Evolutionary conservation across 2,888 invertebrate genomes (phyloP), one percentile per base, ranked within the genome.

Genomic region (Helobdella robusta): DNA sequence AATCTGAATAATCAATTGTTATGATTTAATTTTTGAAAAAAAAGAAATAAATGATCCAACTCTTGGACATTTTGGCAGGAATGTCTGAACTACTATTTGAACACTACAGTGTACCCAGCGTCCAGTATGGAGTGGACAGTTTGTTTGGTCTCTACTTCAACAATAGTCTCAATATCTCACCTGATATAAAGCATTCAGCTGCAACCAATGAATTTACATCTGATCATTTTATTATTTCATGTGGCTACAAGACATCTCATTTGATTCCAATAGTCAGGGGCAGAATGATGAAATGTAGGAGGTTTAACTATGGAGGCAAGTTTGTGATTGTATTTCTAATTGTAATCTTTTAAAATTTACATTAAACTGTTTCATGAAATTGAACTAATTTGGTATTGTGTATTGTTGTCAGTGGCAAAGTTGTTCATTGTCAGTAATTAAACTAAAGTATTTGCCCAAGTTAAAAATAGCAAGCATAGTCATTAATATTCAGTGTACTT

Each of bases 31-130:
- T 40, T 40, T 40, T 40, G 11, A 40, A 40, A 40, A 15, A n/a
- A 15, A n/a, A 40, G 11, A 40, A 11, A 40, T 15, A 40, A 15
- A 40, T 40, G 11, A 15, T 40, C n/a, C n/a, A 40, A 40, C 44
- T 40, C n/a, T 40, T 15, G 11, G 11, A 40, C n/a, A 40, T 40
- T 15, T 60, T 59, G 32, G 56, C 77, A 91, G 91, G 91, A 74
- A 92, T 94, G 92, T 89, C 89, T 1, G 94, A 94, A 77, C 82
- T 94, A 64, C 81, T 94, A 52, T 94, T 94, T 80, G 94, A 94
- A 80, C 91, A 89, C 70, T 94, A 94, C 76, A 85, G 86, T 48
- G 85, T 93, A 2, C 92, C 93, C 3, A 85, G 86, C 0, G 83
- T 94, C 23, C 84, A 87, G 62, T 93, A 91, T 77, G 91, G 92